Evolutionary conservation across 2,888 invertebrate genomes (phyloP), one percentile per base, ranked within the genome.

Genomic region (Bombylius major): DNA sequence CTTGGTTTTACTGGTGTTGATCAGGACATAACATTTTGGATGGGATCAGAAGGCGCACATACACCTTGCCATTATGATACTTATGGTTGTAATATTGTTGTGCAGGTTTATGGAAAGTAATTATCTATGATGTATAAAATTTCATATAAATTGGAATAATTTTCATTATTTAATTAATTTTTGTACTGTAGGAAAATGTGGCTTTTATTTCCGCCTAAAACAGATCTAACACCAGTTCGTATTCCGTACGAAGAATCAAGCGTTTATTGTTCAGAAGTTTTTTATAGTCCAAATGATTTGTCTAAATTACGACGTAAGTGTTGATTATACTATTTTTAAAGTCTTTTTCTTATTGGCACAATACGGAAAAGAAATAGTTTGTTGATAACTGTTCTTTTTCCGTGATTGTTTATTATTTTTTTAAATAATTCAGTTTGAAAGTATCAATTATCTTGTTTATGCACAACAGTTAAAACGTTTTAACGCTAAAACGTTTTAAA

Each of bases 191-290:
- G 91, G 65, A 98, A 98, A 75, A 79, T 82, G 50, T 98, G 98
- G 98, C 75, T 93, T 52, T 75, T 98, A 33, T 94, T 94, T 72
- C 90, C 94, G 7, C 93, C 94, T 8, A 79, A 82, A 58, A 79
- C 84, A 46, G 80, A 80, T 47, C 67, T 97, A 62, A 82, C 82
- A 64, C 84, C 89, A 36, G 89, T 89, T 0, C 80, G 97, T 67
- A 79, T 96, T 53, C 97, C 97, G 0, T 98, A 93, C 75, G 97
- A 97, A 77, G 97, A 97, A 72, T 96, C 96, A 0, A 96, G 93
- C 71, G 80, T 97, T 9, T 97, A 91, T 70, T 92, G 91, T 67
- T 79, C 82, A 69, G 77, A 89, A 49, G 89, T 93, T 70, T 86
- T 94, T 65, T 86, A 83, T 63, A 81, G 80, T 54, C 89, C 90